These are phyloP conservation scores for Lasioglossum pauxillum DNA, from an alignment of 2,888 invertebrate genomes.

Conservation along the genomic window DNA sequence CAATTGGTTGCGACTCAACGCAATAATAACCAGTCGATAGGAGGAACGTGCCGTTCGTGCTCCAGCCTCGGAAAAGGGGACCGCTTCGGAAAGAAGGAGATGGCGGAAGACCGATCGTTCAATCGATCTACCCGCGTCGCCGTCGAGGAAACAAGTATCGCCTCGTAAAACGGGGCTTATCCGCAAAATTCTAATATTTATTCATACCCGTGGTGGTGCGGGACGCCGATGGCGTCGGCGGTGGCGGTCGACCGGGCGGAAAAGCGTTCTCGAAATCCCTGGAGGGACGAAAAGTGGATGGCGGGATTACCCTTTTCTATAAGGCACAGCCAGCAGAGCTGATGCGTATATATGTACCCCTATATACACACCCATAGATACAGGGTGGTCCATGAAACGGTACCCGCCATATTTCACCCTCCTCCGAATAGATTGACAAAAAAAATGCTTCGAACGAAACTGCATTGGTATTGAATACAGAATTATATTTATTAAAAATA, in stretches of 20 bases:
- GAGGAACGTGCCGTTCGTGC: slow-evolving; percentile 44
- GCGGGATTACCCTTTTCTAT: slow-evolving; percentile 81
- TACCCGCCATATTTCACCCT: not conserved
- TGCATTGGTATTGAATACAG: not conserved
- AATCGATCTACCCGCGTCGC: slow-evolving; percentile 75
- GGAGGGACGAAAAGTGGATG: slow-evolving; percentile 80
- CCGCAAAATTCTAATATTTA: slow-evolving; percentile 83
- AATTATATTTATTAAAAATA: not conserved
- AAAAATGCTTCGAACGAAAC: not conserved
- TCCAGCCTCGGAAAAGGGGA: slow-evolving; percentile 17
- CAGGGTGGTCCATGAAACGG: not conserved
- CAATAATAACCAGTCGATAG: slow-evolving; percentile 63
- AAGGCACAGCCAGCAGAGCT: slow-evolving; percentile 63
- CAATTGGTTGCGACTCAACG: not conserved
- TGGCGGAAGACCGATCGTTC: slow-evolving; percentile 56
- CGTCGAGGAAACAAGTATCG: slow-evolving; percentile 80
- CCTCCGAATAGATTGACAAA: not conserved
- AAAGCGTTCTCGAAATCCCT: slow-evolving; percentile 81
- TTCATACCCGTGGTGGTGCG: slow-evolving; percentile 76
- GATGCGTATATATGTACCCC: slow-evolving; percentile 44
- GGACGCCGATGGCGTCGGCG: slow-evolving; percentile 57
- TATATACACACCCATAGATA: slow-evolving; percentile 1
- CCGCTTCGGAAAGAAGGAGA: slow-evolving; percentile 19
- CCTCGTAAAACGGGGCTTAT: slow-evolving; percentile 82
- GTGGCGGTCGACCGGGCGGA: slow-evolving; percentile 78